Evolutionary conservation across 35 echinoderm and acorn worm species (phyloP).

Genomic region (Ophioderma brevispina): DNA sequence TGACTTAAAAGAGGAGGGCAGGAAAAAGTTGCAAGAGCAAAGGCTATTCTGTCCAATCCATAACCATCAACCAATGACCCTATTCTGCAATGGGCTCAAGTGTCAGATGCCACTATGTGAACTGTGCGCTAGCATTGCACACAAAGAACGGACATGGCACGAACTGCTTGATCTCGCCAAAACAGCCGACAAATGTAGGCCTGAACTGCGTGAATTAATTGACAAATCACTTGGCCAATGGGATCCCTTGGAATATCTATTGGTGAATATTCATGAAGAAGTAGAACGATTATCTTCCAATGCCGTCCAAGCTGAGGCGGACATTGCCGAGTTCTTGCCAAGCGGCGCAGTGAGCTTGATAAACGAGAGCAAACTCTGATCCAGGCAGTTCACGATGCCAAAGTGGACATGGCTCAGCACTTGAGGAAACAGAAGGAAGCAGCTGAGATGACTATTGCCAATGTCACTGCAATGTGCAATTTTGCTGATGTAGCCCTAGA

Average conservation of each 20-base stretch:
- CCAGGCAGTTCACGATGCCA: conserved; percentile 17
- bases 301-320: conserved; percentile 20
- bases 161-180: conserved; percentile 26
- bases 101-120: conserved; percentile 52
- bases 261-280: conserved; percentile 42
- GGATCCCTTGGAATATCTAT: conserved; percentile 29
- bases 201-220: conserved; percentile 35
- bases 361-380: conserved; percentile 41
- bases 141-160: conserved; percentile 20
- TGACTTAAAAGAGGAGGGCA: conserved; percentile 34
- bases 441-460: conserved; percentile 44
- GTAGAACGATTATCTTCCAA: conserved; percentile 24
- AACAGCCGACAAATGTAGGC: conserved; percentile 26
- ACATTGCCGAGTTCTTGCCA: conserved; percentile 27
- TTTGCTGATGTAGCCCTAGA: conserved; percentile 33
- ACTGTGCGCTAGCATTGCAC: conserved; percentile 35
- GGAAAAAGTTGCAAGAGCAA: conserved; percentile 17
- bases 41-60: conserved; percentile 47
- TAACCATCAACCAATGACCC: conserved; percentile 42
- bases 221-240: conserved; percentile 41
- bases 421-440: conserved; percentile 62
- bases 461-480: conserved; percentile 47
- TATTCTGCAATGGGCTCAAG: conserved; percentile 44
- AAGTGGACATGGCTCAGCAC: conserved; percentile 17
- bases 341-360: conserved; percentile 29